Evolutionary conservation across 2,113 vertebrate species (phyloP).

Genomic region (Ctenomys sociabilis): DNA sequence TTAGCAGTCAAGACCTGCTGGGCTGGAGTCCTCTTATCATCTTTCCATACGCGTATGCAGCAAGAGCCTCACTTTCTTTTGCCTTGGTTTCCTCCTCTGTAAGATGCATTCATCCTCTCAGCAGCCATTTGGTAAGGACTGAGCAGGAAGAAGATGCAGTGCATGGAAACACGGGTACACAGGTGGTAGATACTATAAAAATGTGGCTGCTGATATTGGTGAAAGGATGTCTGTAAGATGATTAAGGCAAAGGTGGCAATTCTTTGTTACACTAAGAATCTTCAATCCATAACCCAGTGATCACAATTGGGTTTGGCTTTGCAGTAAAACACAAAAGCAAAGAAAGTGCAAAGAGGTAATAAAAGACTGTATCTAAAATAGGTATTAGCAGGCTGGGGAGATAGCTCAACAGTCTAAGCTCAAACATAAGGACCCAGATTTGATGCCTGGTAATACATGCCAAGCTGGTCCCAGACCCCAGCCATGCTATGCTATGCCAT

Average conservation of each 20-base stretch:
- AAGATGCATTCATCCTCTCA: neutral
- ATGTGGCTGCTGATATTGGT: neutral
- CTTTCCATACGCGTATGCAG: neutral
- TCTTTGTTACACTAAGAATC: neutral
- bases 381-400: neutral
- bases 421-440: too few species aligned
- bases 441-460: too few species aligned
- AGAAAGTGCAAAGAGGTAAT: neutral
- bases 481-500: too few species aligned
- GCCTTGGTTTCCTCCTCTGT: neutral
- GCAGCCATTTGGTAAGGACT: neutral
- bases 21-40: neutral
- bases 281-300: neutral
- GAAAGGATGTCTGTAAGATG: neutral
- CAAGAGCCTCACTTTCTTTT: neutral
- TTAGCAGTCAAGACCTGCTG: neutral
- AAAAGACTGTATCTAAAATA: neutral
- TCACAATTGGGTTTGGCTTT: neutral
- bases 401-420: too few species aligned
- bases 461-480: too few species aligned
- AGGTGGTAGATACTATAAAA: neutral
- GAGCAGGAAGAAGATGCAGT: neutral
- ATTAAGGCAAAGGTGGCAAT: neutral
- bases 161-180: rapidly evolving
- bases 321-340: conserved; percentile 10